phyloP scores from a whole-genome alignment of 2,888 invertebrate species.

The Diabrotica balteata region DNA sequence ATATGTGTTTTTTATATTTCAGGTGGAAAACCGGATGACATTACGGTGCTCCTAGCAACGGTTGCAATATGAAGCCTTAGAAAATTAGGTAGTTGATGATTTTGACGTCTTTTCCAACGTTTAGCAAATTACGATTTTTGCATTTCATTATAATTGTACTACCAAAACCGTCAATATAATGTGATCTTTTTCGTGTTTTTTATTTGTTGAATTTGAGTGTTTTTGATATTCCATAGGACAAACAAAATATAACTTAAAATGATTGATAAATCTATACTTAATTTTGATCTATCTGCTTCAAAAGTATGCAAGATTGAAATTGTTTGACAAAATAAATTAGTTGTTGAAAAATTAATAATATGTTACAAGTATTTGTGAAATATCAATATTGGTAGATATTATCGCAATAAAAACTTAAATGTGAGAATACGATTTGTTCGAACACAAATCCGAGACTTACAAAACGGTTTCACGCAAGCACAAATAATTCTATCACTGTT shows the following conservation, averaged over 20 bases:
- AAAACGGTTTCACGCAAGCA: too few relatives aligned
- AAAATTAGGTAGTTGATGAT: constrained; percentile 15
- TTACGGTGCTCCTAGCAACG: constrained; percentile 94
- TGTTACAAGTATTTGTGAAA: too few relatives aligned
- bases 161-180: constrained; percentile 19
- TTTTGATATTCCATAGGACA: neutral
- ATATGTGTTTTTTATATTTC: constrained; percentile 57
- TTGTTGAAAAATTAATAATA: too few relatives aligned
- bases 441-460: too few relatives aligned
- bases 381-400: too few relatives aligned
- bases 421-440: too few relatives aligned
- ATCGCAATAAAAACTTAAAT: too few relatives aligned
- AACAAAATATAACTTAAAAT: neutral
- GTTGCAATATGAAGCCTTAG: constrained; percentile 74
- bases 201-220: constrained; percentile 23
- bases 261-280: too few relatives aligned
- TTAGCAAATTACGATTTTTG: constrained; percentile 18
- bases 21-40: constrained; percentile 99
- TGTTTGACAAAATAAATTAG: too few relatives aligned
- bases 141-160: constrained; percentile 27
- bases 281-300: too few relatives aligned
- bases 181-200: constrained; percentile 23
- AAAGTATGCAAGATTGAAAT: too few relatives aligned
- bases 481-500: too few relatives aligned
- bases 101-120: neutral